phyloP scores from a whole-genome alignment of 2,113 vertebrate species.

The Gracilinanus agilis region DNA sequence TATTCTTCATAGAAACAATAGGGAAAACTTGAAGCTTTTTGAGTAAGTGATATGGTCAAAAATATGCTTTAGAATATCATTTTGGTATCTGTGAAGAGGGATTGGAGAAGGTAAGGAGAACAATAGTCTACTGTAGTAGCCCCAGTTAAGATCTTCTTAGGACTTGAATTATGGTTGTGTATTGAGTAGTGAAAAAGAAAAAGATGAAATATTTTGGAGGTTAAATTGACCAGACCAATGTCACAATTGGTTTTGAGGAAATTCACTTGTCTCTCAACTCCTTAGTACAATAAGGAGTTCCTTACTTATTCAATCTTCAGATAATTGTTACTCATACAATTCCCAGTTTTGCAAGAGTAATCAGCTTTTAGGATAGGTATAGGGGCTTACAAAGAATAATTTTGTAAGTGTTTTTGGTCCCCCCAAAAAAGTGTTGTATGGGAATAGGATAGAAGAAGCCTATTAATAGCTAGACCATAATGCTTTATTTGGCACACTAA shows the following conservation, averaged over 20 bases:
- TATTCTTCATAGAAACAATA: neutral
- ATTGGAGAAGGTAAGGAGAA: neutral
- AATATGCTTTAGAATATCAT: neutral
- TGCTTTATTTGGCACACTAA: neutral
- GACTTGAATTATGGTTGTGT: neutral
- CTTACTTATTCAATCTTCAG: neutral
- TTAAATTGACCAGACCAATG: neutral
- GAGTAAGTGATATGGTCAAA: neutral
- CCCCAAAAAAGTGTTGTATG: neutral
- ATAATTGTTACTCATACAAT: neutral
- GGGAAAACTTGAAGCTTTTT: neutral
- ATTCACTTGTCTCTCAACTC: neutral
- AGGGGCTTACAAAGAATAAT: neutral
- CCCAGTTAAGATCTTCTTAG: neutral
- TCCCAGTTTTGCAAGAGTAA: neutral
- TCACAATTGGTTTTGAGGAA: neutral
- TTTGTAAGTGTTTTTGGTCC: neutral
- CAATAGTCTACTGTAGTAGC: neutral
- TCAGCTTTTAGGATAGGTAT: neutral
- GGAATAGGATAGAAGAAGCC: neutral
- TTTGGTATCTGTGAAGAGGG: neutral
- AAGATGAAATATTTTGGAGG: neutral
- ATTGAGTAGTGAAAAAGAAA: neutral
- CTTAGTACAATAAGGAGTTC: neutral
- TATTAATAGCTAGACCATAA: neutral